These are phyloP conservation scores for Ictalurus punctatus DNA, from an alignment of 2,113 vertebrate genomes.

Conservation along the genomic window DNA sequence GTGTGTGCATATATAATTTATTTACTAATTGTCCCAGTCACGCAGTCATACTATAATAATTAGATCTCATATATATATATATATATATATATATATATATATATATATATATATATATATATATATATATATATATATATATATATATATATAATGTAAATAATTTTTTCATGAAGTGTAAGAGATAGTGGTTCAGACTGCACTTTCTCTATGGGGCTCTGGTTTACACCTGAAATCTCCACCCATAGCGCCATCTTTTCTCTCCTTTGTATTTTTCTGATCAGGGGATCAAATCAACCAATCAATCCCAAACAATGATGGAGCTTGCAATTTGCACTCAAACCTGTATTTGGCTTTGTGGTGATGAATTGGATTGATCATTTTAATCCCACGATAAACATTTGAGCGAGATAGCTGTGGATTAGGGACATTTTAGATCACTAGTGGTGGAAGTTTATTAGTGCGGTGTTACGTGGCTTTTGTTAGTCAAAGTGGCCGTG, in stretches of 20 bases:
- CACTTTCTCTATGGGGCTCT: neutral
- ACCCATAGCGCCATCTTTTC: constrained; percentile 36
- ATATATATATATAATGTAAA: too few species aligned
- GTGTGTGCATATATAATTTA: too few species aligned
- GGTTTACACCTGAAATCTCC: constrained; percentile 33
- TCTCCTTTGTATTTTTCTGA: neutral
- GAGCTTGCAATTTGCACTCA: constrained; percentile 7
- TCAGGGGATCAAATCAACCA: constrained; percentile 44
- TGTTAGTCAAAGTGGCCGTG: neutral
- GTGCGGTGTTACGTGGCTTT: neutral
- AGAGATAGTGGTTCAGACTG: neutral
- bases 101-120: too few species aligned
- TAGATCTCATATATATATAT: too few species aligned
- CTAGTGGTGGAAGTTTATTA: neutral
- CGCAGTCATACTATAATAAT: too few species aligned
- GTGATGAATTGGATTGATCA: constrained; percentile 46
- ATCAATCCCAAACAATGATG: constrained; percentile 35
- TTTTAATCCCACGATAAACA: constrained; percentile 48
- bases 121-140: too few species aligned
- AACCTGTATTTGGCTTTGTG: constrained; percentile 5
- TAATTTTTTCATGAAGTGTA: neutral
- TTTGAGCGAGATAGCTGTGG: constrained; percentile 48
- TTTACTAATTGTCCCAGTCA: too few species aligned
- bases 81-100: too few species aligned
- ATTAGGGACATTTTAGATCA: neutral